A percentile compares a stretch with the other conserved stretches of the same genome.
Conservation (phyloP, 1,140 invertebrate species). For the Nylanderia fulva region DNA sequence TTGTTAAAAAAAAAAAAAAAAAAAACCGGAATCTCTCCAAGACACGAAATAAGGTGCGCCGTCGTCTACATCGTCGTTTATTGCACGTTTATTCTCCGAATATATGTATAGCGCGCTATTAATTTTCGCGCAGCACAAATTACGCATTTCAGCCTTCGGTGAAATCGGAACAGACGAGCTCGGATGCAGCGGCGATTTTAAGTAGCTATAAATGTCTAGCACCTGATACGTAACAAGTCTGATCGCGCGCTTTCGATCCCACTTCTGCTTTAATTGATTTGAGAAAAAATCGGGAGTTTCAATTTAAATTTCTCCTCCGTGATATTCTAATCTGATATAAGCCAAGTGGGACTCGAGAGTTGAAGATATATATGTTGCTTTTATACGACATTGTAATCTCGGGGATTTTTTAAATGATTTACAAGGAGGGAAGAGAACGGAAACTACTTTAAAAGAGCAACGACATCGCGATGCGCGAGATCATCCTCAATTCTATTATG, state of each 20-base stretch:
- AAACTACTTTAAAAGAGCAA: not conserved
- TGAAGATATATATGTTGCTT: not conserved
- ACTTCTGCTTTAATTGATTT: conserved; percentile 5
- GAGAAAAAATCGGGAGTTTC: not conserved
- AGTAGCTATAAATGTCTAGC: not conserved
- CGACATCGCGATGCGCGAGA: conserved; percentile 19
- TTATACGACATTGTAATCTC: not conserved
- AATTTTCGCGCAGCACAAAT: not conserved
- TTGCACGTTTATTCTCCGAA: not conserved
- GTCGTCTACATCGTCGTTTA: not conserved
- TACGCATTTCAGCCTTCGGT: not conserved
- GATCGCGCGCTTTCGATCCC: conserved; percentile 3
- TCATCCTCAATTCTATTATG: conserved; percentile 37
- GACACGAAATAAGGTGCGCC: not conserved
- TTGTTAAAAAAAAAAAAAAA: conserved; percentile 6
- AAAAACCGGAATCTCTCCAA: not conserved
- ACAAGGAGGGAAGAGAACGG: not conserved
- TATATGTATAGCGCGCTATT: not conserved
- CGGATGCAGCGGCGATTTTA: not conserved
- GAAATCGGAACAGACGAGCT: not conserved
- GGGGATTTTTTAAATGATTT: not conserved
- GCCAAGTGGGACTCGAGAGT: not conserved
- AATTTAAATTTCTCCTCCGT: not conserved
- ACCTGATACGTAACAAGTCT: not conserved
- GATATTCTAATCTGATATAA: conserved; percentile 1